Evolutionary conservation across 1,140 invertebrate genomes (phyloP), one percentile per base, ranked within the genome.

Genomic region (Popillia japonica): DNA sequence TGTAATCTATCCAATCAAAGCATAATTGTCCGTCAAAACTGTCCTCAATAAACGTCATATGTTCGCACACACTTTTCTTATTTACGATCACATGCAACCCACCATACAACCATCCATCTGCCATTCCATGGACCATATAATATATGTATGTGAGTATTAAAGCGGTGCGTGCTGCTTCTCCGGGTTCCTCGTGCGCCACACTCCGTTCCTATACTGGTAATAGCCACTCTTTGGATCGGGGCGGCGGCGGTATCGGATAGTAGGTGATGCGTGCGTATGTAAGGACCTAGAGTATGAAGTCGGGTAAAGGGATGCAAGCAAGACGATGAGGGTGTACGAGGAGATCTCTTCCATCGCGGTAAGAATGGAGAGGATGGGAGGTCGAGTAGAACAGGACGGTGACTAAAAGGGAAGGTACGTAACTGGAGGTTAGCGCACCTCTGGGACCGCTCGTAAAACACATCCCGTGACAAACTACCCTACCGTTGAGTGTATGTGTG

Each of bases 381-480:
- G 77, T 22, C 44, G 77, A 48, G 34, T 27, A 44, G 61, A 68
- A 68, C 61, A 68, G 81, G 79, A 76, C 76, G 77, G 78, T 77
- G 78, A 78, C 83, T 85, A 86, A 86, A 86, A 85, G 85, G 83
- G 83, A 85, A 86, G 82, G 83, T 85, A 84, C 82, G 83, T 84
- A 85, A 85, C 84, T 77, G 83, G 80, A 86, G 84, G 84, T 86
- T 86, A 86, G 84, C 83, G 80, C 81, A 84, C 85, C 84, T 84
- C 77, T 80, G 85, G 84, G 85, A 86, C 83, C 78, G 81, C 83
- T 85, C 85, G 84, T 86, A 86, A 86, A 86, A 84, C 82, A 85
- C 83, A 83, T 86, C 83, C 82, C 82, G 82, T 84, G 84, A 85
- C 84, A 83, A 85, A 85, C 83, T 84, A 80, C 81, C 80, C 78